Evolutionary conservation across 2,797 vertebrate genomes (phyloP).

Genomic region (Simalia tracyae): DNA sequence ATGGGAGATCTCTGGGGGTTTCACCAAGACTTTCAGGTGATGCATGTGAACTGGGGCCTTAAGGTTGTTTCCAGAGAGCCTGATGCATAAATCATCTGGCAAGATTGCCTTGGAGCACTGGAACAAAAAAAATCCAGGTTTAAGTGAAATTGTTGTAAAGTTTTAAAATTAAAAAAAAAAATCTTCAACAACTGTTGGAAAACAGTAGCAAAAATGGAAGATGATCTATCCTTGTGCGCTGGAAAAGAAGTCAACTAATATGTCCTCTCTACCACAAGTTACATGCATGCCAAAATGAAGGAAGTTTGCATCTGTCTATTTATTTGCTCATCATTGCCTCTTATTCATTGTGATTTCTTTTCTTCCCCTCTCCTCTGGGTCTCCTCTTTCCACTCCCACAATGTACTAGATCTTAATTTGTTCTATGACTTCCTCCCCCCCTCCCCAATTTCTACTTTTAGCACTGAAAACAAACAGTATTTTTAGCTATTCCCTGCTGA

Average conservation of each 20-base stretch:
- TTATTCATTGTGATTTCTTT: slow-evolving; percentile 66
- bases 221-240: background rate
- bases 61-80: background rate
- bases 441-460: slow-evolving; percentile 48
- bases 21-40: background rate
- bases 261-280: background rate
- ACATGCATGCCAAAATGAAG: slow-evolving; percentile 33
- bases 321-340: slow-evolving; percentile 62
- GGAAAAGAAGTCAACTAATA: background rate
- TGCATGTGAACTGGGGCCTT: background rate
- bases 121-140: background rate
- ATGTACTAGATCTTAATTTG: slow-evolving; percentile 39
- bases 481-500: slow-evolving; percentile 65
- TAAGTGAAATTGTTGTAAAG: background rate
- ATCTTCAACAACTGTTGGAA: background rate
- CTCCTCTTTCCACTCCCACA: slow-evolving; percentile 55
- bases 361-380: slow-evolving; percentile 59
- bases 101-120: background rate
- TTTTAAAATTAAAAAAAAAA: background rate
- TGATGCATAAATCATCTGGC: background rate
- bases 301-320: slow-evolving; percentile 67
- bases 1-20: background rate
- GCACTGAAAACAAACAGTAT: slow-evolving; percentile 65
- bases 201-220: background rate
- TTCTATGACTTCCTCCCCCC: slow-evolving; percentile 22